phyloP scores from a whole-genome alignment of 2,888 invertebrate species.

The Miltochrista miniata region DNA sequence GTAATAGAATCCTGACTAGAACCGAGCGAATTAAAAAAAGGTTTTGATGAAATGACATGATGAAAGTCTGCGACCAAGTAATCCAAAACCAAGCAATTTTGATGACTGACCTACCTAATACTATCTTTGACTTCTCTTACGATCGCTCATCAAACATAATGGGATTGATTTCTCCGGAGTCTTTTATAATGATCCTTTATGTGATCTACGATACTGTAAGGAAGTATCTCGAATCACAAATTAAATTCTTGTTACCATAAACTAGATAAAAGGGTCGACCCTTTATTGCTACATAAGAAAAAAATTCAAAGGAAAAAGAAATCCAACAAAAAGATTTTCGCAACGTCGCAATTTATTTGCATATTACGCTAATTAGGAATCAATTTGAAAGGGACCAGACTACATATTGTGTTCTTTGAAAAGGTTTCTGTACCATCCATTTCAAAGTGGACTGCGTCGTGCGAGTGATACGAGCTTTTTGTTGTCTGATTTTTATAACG shows the following conservation, averaged over 20 bases:
- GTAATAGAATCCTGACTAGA: no score
- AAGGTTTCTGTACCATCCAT: constrained; percentile 50
- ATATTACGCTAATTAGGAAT: constrained; percentile 67
- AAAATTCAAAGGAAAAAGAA: constrained; percentile 15
- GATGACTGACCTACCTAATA: no score
- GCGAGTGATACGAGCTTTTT: constrained; percentile 33
- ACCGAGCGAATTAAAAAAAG: no score
- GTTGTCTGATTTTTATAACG: constrained; percentile 30
- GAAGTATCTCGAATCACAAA: not conserved
- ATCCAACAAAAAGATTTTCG: constrained; percentile 25
- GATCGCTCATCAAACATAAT: no score
- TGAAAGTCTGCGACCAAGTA: no score
- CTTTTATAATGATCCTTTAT: no score
- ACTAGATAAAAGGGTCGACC: not conserved
- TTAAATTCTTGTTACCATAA: constrained; percentile 1
- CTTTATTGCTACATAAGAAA: constrained; percentile 12
- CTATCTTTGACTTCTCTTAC: no score
- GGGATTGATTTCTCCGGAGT: no score
- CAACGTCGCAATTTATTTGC: constrained; percentile 47
- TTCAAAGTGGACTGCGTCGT: constrained; percentile 38
- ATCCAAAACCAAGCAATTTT: no score
- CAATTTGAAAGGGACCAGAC: constrained; percentile 66
- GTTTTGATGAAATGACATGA: no score
- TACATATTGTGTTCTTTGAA: constrained; percentile 64
- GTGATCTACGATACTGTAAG: no score